Evolutionary conservation across 2,888 invertebrate species (phyloP).

Genomic region (Dexiosoma caninum): DNA sequence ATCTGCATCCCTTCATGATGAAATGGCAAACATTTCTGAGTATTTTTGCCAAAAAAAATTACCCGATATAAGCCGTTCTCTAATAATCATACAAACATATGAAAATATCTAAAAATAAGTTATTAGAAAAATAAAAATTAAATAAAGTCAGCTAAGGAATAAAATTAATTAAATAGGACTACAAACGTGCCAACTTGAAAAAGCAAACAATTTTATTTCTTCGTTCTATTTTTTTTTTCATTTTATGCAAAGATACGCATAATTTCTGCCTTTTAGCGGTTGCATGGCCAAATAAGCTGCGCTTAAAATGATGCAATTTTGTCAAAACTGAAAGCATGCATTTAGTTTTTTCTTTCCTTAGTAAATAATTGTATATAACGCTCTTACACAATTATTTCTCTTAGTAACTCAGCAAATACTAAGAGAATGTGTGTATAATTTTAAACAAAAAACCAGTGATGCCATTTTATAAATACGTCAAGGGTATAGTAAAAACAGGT

Average conservation of each 20-base stretch:
- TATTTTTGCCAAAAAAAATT: too few species aligned
- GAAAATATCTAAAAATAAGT: background rate
- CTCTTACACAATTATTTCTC: background rate
- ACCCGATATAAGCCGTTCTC: background rate
- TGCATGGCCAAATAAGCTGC: background rate
- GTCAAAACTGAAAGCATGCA: conserved; percentile 48
- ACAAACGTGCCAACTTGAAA: conserved; percentile 45
- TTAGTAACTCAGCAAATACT: background rate
- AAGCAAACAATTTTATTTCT: background rate
- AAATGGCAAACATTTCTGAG: too few species aligned
- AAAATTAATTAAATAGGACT: conserved; percentile 18
- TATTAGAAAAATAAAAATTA: background rate
- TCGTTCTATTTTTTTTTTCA: background rate
- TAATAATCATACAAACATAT: too few species aligned
- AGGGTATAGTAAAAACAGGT: too few species aligned
- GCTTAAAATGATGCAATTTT: conserved; percentile 58
- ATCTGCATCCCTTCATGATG: too few species aligned
- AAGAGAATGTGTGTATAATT: background rate
- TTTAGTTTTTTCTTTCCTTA: background rate
- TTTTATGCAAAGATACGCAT: conserved; percentile 44
- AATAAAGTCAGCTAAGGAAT: too few species aligned
- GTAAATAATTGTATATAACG: background rate
- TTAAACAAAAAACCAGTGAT: too few species aligned
- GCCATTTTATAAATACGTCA: too few species aligned
- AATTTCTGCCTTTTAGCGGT: background rate